These are phyloP conservation scores for Gymnocypris eckloni DNA, from an alignment of 2,797 vertebrate species.

Conservation along the genomic window DNA sequence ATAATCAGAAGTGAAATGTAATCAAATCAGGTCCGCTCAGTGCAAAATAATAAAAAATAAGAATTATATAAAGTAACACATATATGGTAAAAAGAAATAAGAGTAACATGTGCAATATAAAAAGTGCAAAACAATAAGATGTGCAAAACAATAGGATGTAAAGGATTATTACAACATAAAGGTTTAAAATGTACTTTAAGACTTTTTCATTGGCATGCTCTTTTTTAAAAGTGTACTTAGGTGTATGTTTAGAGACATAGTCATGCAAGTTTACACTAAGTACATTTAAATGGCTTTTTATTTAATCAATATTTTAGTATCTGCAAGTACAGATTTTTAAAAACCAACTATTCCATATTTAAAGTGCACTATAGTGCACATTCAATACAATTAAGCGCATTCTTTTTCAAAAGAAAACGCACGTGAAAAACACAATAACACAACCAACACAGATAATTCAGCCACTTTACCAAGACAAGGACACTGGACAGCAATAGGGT, in stretches of 20 bases:
- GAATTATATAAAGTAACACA: too few relatives aligned
- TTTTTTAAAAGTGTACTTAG: too few relatives aligned
- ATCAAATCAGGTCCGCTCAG: too few relatives aligned
- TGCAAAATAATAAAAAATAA: too few relatives aligned
- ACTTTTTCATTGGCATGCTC: too few relatives aligned
- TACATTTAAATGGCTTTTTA: neutral
- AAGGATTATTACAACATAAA: too few relatives aligned
- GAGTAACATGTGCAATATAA: too few relatives aligned
- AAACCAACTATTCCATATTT: neutral
- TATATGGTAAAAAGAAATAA: too few relatives aligned
- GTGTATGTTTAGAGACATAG: neutral
- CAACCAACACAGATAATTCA: neutral
- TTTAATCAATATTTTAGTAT: neutral
- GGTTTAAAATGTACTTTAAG: too few relatives aligned
- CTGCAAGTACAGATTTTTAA: neutral
- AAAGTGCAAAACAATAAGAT: too few relatives aligned
- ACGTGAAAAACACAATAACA: neutral
- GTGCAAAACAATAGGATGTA: too few relatives aligned
- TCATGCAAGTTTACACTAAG: neutral
- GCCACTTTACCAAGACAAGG: constrained; percentile 4
- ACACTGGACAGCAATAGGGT: neutral
- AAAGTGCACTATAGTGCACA: neutral
- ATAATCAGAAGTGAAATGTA: too few relatives aligned
- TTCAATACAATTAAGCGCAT: neutral
- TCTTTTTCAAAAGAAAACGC: neutral